A percentile compares a stretch with the other conserved stretches of the same genome.
phyloP scores from a whole-genome alignment of 2,113 vertebrate genomes.

The Gymnobelideus leadbeateri region DNA sequence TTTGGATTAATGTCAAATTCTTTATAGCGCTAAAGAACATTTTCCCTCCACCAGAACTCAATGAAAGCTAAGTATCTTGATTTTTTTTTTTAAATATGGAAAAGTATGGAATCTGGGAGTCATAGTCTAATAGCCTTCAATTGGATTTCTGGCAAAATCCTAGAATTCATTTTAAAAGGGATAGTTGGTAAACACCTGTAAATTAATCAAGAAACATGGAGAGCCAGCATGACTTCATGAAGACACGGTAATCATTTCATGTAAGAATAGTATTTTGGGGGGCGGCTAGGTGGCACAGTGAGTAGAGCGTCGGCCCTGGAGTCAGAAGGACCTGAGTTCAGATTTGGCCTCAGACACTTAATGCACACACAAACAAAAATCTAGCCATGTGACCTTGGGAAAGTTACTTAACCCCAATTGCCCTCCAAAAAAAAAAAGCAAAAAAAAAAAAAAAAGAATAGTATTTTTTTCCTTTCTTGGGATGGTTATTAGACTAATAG shows the following conservation, averaged over 20 bases:
- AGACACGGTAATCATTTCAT: not conserved
- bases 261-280: not conserved
- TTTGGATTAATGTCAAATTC: not conserved
- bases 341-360: too few species aligned
- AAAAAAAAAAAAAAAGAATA: too few species aligned
- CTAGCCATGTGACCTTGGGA: too few species aligned
- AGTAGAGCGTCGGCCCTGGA: too few species aligned
- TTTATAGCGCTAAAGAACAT: not conserved
- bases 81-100: not conserved
- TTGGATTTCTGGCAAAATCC: not conserved
- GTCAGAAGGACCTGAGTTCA: too few species aligned
- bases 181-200: not conserved
- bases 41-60: not conserved
- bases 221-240: not conserved
- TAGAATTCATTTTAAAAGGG: not conserved
- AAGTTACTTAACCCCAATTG: too few species aligned
- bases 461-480: not conserved
- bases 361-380: too few species aligned
- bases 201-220: not conserved
- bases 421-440: too few species aligned
- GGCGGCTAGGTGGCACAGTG: too few species aligned
- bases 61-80: not conserved
- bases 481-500: not conserved
- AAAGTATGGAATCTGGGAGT: not conserved
- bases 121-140: not conserved